Evolutionary conservation across 2,113 vertebrate genomes (phyloP).

Genomic region (Planiliza haematocheilus): DNA sequence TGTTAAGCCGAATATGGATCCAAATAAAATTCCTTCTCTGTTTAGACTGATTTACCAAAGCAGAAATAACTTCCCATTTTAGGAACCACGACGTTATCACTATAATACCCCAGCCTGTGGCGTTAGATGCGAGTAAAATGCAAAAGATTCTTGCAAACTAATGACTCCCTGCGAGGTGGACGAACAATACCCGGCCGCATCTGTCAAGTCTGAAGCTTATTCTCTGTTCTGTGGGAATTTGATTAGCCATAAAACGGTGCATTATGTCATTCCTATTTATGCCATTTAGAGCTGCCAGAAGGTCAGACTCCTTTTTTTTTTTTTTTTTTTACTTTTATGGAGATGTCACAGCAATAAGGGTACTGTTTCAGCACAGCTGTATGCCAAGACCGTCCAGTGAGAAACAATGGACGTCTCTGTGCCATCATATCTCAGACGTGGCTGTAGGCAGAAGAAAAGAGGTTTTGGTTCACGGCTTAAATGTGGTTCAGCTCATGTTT

Average conservation of each 20-base stretch:
- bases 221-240: conserved; percentile 80
- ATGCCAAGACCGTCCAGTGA: conserved; percentile 55
- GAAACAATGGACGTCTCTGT: conserved; percentile 76
- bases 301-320: conserved; percentile 58
- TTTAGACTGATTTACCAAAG: conserved; percentile 32
- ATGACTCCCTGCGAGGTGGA: conserved; percentile 60
- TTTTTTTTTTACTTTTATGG: conserved; percentile 73
- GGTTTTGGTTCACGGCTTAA: conserved; percentile 26
- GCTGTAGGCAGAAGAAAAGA: conserved; percentile 15
- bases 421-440: conserved; percentile 52
- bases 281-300: conserved; percentile 77
- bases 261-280: conserved; percentile 82
- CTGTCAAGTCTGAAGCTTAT: conserved; percentile 67
- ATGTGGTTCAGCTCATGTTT: conserved; percentile 9
- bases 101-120: conserved; percentile 4
- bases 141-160: conserved; percentile 9
- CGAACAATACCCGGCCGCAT: conserved; percentile 62
- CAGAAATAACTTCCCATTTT: conserved; percentile 20
- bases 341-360: conserved; percentile 76
- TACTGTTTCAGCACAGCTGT: conserved; percentile 79
- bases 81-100: not conserved
- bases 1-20: conserved; percentile 52
- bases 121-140: conserved; percentile 26
- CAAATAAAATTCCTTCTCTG: conserved; percentile 51
- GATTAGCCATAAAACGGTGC: conserved; percentile 82